A percentile compares a stretch with the other conserved stretches of the same genome.
phyloP scores from a whole-genome alignment of 37 sponge, comb jelly and placozoan species.

The Dysidea cf. avara region DNA sequence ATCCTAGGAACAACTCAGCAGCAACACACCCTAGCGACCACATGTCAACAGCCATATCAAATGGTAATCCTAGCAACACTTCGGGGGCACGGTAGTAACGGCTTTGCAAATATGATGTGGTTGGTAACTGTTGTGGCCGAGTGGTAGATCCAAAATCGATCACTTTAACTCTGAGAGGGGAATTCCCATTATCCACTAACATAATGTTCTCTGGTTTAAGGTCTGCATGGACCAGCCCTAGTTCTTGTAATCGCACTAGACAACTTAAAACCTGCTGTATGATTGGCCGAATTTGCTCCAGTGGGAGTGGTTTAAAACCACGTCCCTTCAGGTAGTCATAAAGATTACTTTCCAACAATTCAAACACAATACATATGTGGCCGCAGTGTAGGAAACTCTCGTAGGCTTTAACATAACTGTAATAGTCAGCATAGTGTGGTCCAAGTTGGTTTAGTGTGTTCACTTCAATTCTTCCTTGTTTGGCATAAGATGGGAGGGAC shows the following conservation, averaged over 20 bases:
- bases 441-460: constrained; percentile 68
- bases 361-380: constrained; percentile 96
- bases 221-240: constrained; percentile 92
- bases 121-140: too few species aligned
- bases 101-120: constrained; percentile 90
- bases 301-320: constrained; percentile 80
- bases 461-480: constrained; percentile 93
- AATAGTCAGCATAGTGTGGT: constrained; percentile 53
- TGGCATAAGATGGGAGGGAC: constrained; percentile 83
- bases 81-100: constrained; percentile 97
- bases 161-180: constrained; percentile 83
- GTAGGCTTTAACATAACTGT: constrained; percentile 83
- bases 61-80: constrained; percentile 86
- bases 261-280: constrained; percentile 88
- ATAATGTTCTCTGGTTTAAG: constrained; percentile 98
- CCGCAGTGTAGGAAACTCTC: constrained; percentile 85
- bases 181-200: constrained; percentile 82
- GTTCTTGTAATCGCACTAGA: constrained; percentile 64
- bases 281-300: constrained; percentile 89
- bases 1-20: constrained; percentile 92
- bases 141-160: constrained; percentile 94
- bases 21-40: constrained; percentile 96
- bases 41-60: constrained; percentile 85
- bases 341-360: constrained; percentile 86
- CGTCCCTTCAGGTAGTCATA: constrained; percentile 88